Conservation (phyloP, 2,113 vertebrate genomes). For the Cololabis saira region DNA sequence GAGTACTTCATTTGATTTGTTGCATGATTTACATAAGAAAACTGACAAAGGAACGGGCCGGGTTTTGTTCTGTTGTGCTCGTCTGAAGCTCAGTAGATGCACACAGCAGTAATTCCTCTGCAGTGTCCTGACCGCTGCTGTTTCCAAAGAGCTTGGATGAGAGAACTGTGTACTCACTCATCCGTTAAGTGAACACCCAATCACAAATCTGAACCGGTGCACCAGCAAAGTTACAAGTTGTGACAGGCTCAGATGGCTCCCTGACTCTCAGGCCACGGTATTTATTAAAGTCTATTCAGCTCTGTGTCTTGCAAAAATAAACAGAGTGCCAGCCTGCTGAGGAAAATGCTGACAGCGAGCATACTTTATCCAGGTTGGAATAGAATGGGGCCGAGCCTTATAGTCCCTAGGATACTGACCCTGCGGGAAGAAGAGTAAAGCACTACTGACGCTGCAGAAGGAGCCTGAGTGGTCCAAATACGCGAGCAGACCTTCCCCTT, state of each 20-base stretch:
- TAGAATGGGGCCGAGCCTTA: slow-evolving; percentile 65
- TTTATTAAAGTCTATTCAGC: slow-evolving; percentile 83
- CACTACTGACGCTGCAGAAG: slow-evolving; percentile 37
- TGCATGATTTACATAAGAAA: no score
- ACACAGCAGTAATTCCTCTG: slow-evolving; percentile 18
- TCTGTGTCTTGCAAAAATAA: slow-evolving; percentile 81
- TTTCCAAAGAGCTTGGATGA: slow-evolving; percentile 52
- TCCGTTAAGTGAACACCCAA: slow-evolving; percentile 66
- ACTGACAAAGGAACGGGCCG: slow-evolving; percentile 3
- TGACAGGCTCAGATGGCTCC: slow-evolving; percentile 82
- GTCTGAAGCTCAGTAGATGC: slow-evolving; percentile 19
- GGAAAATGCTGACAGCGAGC: slow-evolving; percentile 81
- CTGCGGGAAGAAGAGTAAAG: slow-evolving; percentile 22
- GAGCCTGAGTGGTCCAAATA: slow-evolving; percentile 22
- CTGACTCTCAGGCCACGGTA: slow-evolving; percentile 73
- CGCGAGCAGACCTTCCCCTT: slow-evolving; percentile 56
- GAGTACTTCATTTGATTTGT: no score
- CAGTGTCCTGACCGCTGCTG: slow-evolving; percentile 46
- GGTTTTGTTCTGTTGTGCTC: slow-evolving; percentile 8
- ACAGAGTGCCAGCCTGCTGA: slow-evolving; percentile 77
- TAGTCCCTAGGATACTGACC: slow-evolving; percentile 53
- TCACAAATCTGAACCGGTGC: slow-evolving; percentile 55
- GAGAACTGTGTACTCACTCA: slow-evolving; percentile 59
- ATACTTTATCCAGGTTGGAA: slow-evolving; percentile 78
- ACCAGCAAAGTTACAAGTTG: slow-evolving; percentile 79